Evolutionary conservation across 2,113 vertebrate species (phyloP), one percentile per base, ranked within the genome.

Genomic region (Lophochroa leadbeateri): DNA sequence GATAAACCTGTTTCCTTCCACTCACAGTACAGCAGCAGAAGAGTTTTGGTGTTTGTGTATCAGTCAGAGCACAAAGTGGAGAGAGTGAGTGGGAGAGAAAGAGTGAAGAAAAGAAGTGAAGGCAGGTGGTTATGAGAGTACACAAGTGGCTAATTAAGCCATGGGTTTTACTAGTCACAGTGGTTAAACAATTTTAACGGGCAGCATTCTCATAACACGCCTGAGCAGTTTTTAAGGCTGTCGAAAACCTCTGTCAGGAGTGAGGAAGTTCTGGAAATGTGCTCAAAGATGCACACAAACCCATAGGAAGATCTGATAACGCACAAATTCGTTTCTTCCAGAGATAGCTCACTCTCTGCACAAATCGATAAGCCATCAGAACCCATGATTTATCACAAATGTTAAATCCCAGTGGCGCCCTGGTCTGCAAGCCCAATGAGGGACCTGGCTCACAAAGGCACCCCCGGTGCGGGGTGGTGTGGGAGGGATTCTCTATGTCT

Each of bases 301-400:
- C 68, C 63, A 60, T 2, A 53, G 69, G 64, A 96, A 93, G 94
- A 84, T 86, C 92, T 86, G 70, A 35, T 86, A 67, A 78, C 7
- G 6, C 28, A 94, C 52, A 95, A 70, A 93, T 65, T 14, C 5
- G 33, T 70, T 82, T 92, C 44, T 80, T 72, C 57, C 82, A 81
- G 64, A 91, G 63, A 94, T 37, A 72, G 53, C 90, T 96, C 71
- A 50, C 81, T 96, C 89, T 86, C 64, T 74, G 83, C 84, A 77
- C 78, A 44, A 67, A 93, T 92, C 82, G 2, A 90, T 95, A 95
- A 94, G 67, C 94, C 94, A 93, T 82, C 95, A 81, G 85, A 79
- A 89, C 70, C 89, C 46, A 93, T 92, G 81, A 72, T 94, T 96
- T 91, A 92, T 91, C 95, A 94, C 83, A 74, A 86, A 82, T 39